Evolutionary conservation across 23 tunicate genomes (phyloP).

Genomic region (Aplidium turbinatum): DNA sequence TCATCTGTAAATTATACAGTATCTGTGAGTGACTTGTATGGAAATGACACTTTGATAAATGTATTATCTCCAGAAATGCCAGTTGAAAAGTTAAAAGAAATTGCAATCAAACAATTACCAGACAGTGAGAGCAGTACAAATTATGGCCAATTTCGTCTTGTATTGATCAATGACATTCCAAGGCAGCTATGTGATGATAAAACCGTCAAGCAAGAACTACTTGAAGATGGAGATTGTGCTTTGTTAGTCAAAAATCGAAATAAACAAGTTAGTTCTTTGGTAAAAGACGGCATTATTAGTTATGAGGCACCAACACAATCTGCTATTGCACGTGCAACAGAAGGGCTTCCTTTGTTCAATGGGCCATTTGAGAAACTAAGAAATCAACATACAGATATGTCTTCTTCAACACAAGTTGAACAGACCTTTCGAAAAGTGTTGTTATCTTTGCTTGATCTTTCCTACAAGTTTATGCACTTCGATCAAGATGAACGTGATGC

Average conservation of each 20-base stretch:
- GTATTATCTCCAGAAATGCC: slow-evolving; percentile 37
- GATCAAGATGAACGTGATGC: slow-evolving; percentile 33
- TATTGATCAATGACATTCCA: slow-evolving; percentile 28
- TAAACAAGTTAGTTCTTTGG: slow-evolving; percentile 42
- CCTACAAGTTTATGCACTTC: slow-evolving; percentile 89
- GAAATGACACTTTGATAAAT: slow-evolving; percentile 39
- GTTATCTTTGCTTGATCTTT: slow-evolving; percentile 83
- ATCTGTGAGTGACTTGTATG: slow-evolving; percentile 51
- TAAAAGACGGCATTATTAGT: slow-evolving; percentile 43
- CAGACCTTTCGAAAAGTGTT: slow-evolving; percentile 84
- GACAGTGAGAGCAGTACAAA: slow-evolving; percentile 45
- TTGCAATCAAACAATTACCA: slow-evolving; percentile 50
- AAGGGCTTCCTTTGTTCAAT: slow-evolving; percentile 46
- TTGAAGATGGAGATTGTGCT: slow-evolving; percentile 46
- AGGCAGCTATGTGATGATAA: slow-evolving; percentile 49
- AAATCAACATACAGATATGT: not conserved
- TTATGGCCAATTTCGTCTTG: slow-evolving; percentile 48
- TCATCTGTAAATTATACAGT: not conserved
- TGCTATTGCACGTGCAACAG: slow-evolving; percentile 71
- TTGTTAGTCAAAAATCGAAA: slow-evolving; percentile 48
- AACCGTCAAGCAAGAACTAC: slow-evolving; percentile 60
- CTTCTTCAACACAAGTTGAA: slow-evolving; percentile 59
- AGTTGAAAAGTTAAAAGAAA: slow-evolving; percentile 75
- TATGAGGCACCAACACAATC: slow-evolving; percentile 63
- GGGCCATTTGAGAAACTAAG: not conserved